Evolutionary conservation across 2,888 invertebrate genomes (phyloP).

Genomic region (Oscheius sp.): DNA sequence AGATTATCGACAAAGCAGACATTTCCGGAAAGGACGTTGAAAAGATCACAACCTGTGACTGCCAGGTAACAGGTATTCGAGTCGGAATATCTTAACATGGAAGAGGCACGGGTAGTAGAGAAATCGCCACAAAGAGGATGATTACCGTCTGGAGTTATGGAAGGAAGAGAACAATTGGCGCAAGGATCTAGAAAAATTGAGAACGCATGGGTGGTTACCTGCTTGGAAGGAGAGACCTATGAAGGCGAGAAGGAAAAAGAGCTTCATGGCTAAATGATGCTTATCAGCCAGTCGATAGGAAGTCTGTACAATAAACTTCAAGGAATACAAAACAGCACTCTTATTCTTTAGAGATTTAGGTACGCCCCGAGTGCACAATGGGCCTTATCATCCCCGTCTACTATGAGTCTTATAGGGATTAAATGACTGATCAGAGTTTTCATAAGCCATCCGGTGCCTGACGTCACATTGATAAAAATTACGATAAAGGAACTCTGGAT

Average conservation of each 20-base stretch:
- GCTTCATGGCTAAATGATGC: not conserved
- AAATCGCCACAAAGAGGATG: not conserved
- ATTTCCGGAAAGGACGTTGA: not conserved
- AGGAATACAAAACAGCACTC: too few relatives aligned
- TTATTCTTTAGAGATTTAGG: too few relatives aligned
- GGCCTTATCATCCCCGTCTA: too few relatives aligned
- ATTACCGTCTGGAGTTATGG: not conserved
- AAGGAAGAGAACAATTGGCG: not conserved
- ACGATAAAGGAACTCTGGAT: too few relatives aligned
- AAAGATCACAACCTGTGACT: constrained; percentile 13
- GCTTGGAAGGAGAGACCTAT: not conserved
- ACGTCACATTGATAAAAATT: too few relatives aligned
- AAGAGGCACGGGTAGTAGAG: not conserved
- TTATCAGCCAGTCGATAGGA: not conserved
- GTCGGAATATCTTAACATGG: constrained; percentile 2
- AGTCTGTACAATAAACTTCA: too few relatives aligned
- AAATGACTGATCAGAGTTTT: too few relatives aligned
- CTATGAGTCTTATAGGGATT: too few relatives aligned
- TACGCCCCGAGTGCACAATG: too few relatives aligned
- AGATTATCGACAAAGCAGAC: constrained; percentile 5
- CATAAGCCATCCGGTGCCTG: too few relatives aligned
- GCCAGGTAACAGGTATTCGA: not conserved
- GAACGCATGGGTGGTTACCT: not conserved
- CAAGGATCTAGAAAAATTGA: not conserved
- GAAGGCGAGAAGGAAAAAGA: not conserved